Evolutionary conservation across 1,140 invertebrate genomes (phyloP).

Genomic region (Drosophila ohnishii): DNA sequence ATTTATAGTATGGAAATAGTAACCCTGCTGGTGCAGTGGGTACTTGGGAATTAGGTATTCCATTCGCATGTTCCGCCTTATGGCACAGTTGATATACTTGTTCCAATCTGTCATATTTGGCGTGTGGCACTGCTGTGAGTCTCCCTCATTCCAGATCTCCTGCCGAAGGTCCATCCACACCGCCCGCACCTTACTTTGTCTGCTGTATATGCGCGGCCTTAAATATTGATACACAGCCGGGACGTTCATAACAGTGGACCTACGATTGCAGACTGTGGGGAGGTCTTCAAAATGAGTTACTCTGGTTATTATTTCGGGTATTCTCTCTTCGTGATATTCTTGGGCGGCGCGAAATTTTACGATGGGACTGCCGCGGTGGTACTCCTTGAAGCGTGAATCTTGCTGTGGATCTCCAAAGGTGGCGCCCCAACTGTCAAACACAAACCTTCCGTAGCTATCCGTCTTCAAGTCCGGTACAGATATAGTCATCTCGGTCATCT

Average conservation of each 20-base stretch:
- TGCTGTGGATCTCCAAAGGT: background rate
- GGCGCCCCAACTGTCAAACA: background rate
- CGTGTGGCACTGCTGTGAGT: background rate
- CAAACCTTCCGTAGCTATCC: background rate
- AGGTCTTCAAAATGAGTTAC: background rate
- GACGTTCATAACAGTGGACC: background rate
- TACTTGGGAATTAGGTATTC: background rate
- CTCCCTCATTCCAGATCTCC: background rate
- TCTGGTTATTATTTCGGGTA: too few relatives aligned
- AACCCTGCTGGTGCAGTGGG: background rate
- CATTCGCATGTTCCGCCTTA: background rate
- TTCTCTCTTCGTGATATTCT: too few relatives aligned
- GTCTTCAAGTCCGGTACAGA: background rate
- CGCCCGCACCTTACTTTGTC: accelerated
- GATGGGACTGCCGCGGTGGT: background rate
- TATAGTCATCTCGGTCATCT: background rate
- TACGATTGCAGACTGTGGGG: background rate
- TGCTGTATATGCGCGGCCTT: background rate
- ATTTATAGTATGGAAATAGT: background rate
- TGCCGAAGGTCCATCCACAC: background rate
- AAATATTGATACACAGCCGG: background rate
- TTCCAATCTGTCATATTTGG: background rate
- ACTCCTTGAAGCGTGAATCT: background rate
- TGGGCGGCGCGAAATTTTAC: too few relatives aligned
- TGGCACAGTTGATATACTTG: background rate